Evolutionary conservation across 2,797 vertebrate genomes (phyloP).

Genomic region (Typhlichthys eigenmanni): DNA sequence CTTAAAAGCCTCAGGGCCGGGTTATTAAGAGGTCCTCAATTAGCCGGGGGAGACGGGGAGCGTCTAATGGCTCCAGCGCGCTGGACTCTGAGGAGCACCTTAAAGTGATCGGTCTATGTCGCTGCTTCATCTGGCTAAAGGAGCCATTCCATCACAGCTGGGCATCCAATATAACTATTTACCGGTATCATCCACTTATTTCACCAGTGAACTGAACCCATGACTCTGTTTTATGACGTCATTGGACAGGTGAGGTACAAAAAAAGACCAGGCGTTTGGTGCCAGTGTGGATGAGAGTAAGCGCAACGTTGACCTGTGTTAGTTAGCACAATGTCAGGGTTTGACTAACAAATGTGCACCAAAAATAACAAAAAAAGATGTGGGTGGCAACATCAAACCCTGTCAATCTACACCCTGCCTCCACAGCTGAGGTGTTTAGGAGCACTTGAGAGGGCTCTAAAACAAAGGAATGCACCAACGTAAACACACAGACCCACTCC

Average conservation of each 20-base stretch:
- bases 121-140: conserved; percentile 28
- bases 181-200: neutral
- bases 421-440: conserved; percentile 2
- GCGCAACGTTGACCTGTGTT: neutral
- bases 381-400: conserved; percentile 13
- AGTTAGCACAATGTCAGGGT: neutral
- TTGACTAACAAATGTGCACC: neutral
- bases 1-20: conserved; percentile 70
- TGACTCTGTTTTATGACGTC: neutral
- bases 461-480: conserved; percentile 29
- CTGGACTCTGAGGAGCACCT: conserved; percentile 38
- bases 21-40: conserved; percentile 72
- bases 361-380: neutral
- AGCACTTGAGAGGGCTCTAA: neutral
- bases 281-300: neutral
- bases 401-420: neutral
- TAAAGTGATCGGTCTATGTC: conserved; percentile 26
- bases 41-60: conserved; percentile 50
- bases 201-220: neutral
- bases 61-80: conserved; percentile 41
- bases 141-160: conserved; percentile 31
- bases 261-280: neutral
- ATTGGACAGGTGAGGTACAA: neutral
- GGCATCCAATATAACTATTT: conserved; percentile 6
- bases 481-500: conserved; percentile 36